phyloP scores from a whole-genome alignment of 1,140 invertebrate species.

The Drosophila pectinifera region DNA sequence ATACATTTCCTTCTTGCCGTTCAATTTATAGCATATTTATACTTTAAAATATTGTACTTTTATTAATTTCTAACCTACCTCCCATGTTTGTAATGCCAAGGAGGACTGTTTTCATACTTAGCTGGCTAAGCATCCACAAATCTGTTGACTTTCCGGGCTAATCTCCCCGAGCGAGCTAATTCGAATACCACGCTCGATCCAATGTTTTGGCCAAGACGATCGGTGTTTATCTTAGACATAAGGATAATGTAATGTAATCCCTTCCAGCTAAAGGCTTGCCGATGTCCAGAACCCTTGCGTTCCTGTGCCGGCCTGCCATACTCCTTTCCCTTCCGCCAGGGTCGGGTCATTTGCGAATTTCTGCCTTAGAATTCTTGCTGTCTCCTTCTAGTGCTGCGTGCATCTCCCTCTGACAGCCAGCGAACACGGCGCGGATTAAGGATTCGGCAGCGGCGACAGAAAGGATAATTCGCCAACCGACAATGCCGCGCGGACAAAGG shows the following conservation, averaged over 20 bases:
- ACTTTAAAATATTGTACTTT: too few species aligned
- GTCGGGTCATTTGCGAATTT: constrained; percentile 67
- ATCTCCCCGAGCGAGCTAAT: constrained; percentile 9
- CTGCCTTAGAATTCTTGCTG: neutral
- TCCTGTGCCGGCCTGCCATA: neutral
- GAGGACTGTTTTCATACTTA: constrained; percentile 17
- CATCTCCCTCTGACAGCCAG: constrained; percentile 10
- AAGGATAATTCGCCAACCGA: constrained; percentile 80
- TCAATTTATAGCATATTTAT: too few species aligned
- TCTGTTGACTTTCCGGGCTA: constrained; percentile 3
- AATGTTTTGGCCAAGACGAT: constrained; percentile 48
- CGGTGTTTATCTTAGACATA: constrained; percentile 80
- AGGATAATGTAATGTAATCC: constrained; percentile 80
- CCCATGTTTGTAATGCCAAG: neutral
- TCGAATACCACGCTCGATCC: constrained; percentile 45
- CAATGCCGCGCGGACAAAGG: constrained; percentile 72
- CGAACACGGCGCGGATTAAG: constrained; percentile 65
- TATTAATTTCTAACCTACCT: neutral
- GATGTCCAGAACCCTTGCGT: constrained; percentile 12
- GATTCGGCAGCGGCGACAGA: constrained; percentile 69
- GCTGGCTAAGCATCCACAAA: constrained; percentile 3
- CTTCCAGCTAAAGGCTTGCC: constrained; percentile 66
- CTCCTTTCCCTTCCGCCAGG: constrained; percentile 26
- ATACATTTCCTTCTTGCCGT: too few species aligned
- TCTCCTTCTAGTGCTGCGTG: constrained; percentile 10